phyloP scores from a whole-genome alignment of 2,113 vertebrate genomes.

The Paraplagusia blochii region DNA sequence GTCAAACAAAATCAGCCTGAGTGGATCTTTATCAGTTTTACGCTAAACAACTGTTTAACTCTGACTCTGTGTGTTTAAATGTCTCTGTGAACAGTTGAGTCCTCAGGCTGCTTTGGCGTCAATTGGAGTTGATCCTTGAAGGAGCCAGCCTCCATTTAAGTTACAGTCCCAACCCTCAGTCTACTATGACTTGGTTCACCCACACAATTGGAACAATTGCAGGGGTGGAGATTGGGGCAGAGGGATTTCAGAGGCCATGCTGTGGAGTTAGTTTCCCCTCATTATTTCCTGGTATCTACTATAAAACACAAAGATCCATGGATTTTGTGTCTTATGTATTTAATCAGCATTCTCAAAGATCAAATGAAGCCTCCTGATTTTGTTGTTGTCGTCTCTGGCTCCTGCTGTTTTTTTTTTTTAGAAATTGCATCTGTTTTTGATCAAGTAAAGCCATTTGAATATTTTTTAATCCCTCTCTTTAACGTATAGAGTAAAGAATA shows the following conservation, averaged over 20 bases:
- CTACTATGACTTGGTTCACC: constrained; percentile 57
- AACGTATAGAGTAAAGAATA: no score
- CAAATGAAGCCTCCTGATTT: no score
- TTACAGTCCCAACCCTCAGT: constrained; percentile 38
- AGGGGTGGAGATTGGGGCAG: background rate
- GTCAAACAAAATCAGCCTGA: constrained; percentile 7
- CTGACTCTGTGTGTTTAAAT: constrained; percentile 9
- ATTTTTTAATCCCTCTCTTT: no score
- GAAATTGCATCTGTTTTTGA: no score
- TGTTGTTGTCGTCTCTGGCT: no score
- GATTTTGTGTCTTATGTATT: no score
- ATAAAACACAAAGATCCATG: no score
- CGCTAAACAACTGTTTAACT: constrained; percentile 23
- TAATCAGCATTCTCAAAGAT: no score
- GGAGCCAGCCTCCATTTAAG: constrained; percentile 61
- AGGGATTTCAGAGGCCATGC: constrained; percentile 37
- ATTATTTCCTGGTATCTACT: constrained; percentile 12
- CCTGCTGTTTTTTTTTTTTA: no score
- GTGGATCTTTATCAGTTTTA: constrained; percentile 25
- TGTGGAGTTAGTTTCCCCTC: constrained; percentile 31
- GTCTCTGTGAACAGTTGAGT: constrained; percentile 43
- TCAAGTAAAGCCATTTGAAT: no score
- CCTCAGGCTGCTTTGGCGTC: constrained; percentile 66
- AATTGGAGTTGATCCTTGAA: constrained; percentile 63
- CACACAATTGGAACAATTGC: constrained; percentile 53